Evolutionary conservation across 30 jellyfish, hydroid and myxozoan genomes (phyloP).

Genomic region (Aurelia coerulea): DNA sequence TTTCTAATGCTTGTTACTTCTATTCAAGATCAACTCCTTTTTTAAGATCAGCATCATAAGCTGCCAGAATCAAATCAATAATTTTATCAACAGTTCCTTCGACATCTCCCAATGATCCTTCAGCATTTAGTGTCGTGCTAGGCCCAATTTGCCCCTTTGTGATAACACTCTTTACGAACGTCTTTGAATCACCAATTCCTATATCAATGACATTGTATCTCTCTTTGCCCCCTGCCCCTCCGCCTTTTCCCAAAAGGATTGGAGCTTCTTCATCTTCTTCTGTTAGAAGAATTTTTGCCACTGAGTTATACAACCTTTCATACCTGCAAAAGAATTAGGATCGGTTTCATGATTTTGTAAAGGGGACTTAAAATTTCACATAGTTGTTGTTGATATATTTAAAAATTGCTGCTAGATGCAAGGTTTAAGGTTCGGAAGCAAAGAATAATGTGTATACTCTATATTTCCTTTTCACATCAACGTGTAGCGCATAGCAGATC

Average conservation of each 20-base stretch:
- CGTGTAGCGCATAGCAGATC: neutral
- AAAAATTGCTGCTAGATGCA: neutral
- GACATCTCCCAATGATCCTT: conserved; percentile 18
- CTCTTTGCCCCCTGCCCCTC: conserved; percentile 29
- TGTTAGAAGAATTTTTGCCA: conserved; percentile 35
- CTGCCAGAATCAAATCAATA: conserved; percentile 11
- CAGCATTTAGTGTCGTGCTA: conserved; percentile 1
- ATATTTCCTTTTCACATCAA: no score
- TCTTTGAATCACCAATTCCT: conserved; percentile 49
- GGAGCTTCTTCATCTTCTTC: conserved; percentile 43
- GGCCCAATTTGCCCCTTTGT: conserved; percentile 17
- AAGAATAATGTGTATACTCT: no score
- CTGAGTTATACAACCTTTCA: conserved; percentile 57
- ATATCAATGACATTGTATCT: conserved; percentile 10
- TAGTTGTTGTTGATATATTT: neutral
- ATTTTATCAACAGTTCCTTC: conserved; percentile 36
- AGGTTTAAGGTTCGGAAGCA: no score
- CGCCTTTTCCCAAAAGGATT: conserved; percentile 20
- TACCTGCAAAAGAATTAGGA: conserved; percentile 21
- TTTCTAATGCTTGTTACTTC: neutral
- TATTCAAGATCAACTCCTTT: conserved; percentile 7
- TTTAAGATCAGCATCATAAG: conserved; percentile 24
- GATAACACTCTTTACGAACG: conserved; percentile 29
- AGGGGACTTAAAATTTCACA: neutral
- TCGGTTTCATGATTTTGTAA: neutral